These are phyloP conservation scores for Macrotus californicus DNA, from an alignment of 2,113 vertebrate genomes.

Conservation along the genomic window DNA sequence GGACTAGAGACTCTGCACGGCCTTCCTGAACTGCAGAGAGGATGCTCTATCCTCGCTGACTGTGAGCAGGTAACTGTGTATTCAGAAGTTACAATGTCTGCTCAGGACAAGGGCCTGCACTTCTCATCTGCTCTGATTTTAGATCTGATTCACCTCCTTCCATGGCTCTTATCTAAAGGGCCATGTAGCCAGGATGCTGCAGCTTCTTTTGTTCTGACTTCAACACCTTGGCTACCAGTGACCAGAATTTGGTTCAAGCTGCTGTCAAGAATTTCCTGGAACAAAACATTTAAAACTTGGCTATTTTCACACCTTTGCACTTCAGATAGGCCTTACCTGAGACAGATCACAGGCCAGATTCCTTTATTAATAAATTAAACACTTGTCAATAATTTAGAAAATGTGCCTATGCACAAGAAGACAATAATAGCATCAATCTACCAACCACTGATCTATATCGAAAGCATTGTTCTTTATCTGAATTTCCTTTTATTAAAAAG, in stretches of 20 bases:
- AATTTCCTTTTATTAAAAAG: neutral
- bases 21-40: neutral
- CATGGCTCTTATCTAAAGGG: neutral
- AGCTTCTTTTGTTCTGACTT: neutral
- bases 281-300: neutral
- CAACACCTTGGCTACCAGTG: neutral
- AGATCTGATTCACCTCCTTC: neutral
- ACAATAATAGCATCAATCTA: neutral
- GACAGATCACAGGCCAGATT: neutral
- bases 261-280: neutral
- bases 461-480: neutral
- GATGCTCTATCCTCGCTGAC: accelerated
- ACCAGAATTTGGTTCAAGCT: neutral
- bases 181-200: neutral
- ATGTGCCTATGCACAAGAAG: neutral
- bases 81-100: neutral
- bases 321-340: neutral
- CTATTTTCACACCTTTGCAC: neutral
- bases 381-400: neutral
- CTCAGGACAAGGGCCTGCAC: neutral
- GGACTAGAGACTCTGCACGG: conserved; percentile 30
- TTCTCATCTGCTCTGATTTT: neutral
- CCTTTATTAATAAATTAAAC: neutral
- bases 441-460: neutral
- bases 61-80: neutral